Conservation (phyloP, 64 coral and sea anemone species). For the Actinia equina region DNA sequence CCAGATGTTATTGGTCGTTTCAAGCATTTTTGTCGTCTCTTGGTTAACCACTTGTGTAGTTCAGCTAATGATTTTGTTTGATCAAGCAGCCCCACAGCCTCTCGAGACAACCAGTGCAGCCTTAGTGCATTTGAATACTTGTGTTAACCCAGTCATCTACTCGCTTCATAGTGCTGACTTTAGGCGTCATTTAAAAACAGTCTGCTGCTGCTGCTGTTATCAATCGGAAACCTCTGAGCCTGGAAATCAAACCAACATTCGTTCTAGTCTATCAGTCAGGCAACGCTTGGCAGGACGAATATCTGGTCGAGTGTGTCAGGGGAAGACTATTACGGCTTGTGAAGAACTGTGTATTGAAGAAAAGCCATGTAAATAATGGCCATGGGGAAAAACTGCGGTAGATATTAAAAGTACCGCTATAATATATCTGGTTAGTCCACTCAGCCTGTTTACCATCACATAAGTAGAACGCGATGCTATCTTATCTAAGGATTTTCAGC, state of each 20-base stretch:
- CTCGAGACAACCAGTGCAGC: neutral
- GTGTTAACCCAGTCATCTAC: slow-evolving; percentile 36
- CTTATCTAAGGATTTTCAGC: too few species aligned
- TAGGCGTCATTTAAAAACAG: neutral
- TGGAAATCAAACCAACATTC: neutral
- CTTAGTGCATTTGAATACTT: slow-evolving; percentile 20
- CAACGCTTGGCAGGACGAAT: neutral
- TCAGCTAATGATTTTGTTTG: slow-evolving; percentile 16
- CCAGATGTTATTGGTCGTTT: slow-evolving; percentile 29
- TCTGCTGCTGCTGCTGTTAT: neutral
- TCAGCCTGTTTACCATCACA: too few species aligned
- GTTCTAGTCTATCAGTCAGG: neutral
- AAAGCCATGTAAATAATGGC: too few species aligned
- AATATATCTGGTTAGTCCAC: too few species aligned
- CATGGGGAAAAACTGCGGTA: too few species aligned
- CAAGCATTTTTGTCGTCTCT: slow-evolving; percentile 27
- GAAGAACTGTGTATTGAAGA: neutral
- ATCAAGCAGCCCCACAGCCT: neutral
- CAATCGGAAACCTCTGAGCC: neutral
- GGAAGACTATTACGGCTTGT: neutral
- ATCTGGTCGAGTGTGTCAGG: neutral
- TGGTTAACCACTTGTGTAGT: slow-evolving; percentile 21
- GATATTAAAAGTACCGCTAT: too few species aligned
- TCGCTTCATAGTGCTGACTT: slow-evolving; percentile 24
- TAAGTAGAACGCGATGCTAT: too few species aligned